Base-by-base conservation (phyloP, 1,140 invertebrate genomes). In the Panagrolaimus sp. region DNA sequence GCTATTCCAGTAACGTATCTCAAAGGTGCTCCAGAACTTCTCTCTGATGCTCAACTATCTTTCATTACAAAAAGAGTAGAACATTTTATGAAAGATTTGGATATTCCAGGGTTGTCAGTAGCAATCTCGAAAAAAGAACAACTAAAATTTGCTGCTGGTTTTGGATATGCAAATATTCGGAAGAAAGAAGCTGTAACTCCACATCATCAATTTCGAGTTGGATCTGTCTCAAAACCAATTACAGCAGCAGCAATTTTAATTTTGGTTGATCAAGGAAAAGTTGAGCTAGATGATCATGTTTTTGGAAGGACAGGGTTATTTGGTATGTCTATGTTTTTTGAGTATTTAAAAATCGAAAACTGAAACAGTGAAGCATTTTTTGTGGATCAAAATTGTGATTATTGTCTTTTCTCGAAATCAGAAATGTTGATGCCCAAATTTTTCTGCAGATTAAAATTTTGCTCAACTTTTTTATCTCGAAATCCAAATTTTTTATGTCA, bases 171-270 rank as follows among this genome's bases (percentile, higher is more conserved):
- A n/a, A 78, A 83, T 68, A 45, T 83, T 20, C 64, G 77, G 66
- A 68, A 71, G 47, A 44, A 71, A 62, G 74, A 79, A 14, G 46
- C 57, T 23, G 81, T 83, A 20, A 82, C 76, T 16, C 81, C 80
- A 20, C 63, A 74, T 64, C 72, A 80, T 61, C 80, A 81, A 68
- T 81, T 81, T 46, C 68, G 80, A 62, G 72, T 82, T 64, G 80
- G 80, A 11, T 81, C 78, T 48, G 79, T 82, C 45, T 83, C 81
- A 13, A 82, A 82, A 57, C 80, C 80, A 38, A 78, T 82, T 31
- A 82, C 80, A 27, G 78, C 80, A 11, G 74, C 81, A 4, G 81
- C 80, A 13, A 72, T 82, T 64, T 47, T 82, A 43, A 31, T 82
- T 11, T 69, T 82, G 9, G 72, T 82, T 23, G 80, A 82, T 51